Percentiles rank a stretch among this genome's conserved stretches.
Conservation (phyloP, 2,113 vertebrate genomes). For the Hipposideros armiger region DNA sequence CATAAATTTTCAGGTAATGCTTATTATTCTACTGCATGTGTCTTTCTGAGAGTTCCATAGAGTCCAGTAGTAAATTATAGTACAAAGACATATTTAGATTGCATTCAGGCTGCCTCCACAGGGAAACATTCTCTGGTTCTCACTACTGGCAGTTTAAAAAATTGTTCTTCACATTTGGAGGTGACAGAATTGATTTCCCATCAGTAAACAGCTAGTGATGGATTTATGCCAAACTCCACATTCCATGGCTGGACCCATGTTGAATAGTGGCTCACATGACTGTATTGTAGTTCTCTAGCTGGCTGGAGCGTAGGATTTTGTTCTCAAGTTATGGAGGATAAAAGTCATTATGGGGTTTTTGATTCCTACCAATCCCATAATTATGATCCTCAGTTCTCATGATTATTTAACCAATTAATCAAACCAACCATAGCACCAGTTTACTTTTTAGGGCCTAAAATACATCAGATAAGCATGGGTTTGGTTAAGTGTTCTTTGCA, state of each 20-base stretch:
- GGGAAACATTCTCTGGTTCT: conserved; percentile 56
- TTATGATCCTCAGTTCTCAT: neutral
- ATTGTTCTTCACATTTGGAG: conserved; percentile 60
- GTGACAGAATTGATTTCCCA: conserved; percentile 40
- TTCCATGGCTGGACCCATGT: conserved; percentile 42
- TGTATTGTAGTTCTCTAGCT: neutral
- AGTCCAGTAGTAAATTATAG: conserved; percentile 41
- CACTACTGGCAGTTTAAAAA: conserved; percentile 4
- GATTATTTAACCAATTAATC: conserved; percentile 54
- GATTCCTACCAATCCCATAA: neutral
- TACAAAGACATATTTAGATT: neutral
- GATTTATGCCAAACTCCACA: conserved; percentile 13
- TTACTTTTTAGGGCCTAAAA: conserved; percentile 57
- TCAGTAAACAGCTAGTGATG: conserved; percentile 25
- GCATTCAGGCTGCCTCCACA: conserved; percentile 45
- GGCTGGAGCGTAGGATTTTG: conserved; percentile 19
- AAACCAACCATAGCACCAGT: neutral
- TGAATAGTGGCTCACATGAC: neutral
- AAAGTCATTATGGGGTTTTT: neutral
- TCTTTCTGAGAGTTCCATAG: conserved; percentile 55
- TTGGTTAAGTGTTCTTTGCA: conserved; percentile 49
- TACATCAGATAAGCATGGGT: conserved; percentile 16
- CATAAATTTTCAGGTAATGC: conserved; percentile 49
- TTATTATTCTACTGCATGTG: conserved; percentile 25
- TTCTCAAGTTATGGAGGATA: conserved; percentile 1